Percentiles rank a stretch among this genome's conserved stretches.
These are phyloP conservation scores for Marronus borbonicus DNA, from an alignment of 2,888 invertebrate species.

Conservation along the genomic window DNA sequence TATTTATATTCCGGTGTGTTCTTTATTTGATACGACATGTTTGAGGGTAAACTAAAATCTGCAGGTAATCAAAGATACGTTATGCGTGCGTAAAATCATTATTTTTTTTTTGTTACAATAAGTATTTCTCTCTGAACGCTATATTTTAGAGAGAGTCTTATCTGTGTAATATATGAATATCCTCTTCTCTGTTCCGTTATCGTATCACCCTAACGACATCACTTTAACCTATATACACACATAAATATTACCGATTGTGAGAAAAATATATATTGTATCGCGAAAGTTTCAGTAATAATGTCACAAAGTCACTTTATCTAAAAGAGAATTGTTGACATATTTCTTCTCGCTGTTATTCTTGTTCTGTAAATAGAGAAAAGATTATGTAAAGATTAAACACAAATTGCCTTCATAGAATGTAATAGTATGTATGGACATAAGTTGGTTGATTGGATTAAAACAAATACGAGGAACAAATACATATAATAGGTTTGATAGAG, in stretches of 20 bases:
- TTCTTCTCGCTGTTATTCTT: conserved; percentile 23
- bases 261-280: conserved; percentile 29
- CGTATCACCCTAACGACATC: conserved; percentile 18
- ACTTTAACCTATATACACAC: conserved; percentile 24
- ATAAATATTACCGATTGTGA: conserved; percentile 16
- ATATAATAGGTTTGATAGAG: not conserved
- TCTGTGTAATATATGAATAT: conserved; percentile 16
- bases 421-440: not conserved
- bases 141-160: not conserved
- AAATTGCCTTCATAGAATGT: not conserved
- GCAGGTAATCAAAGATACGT: not conserved
- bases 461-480: not conserved
- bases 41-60: too few species aligned
- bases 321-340: conserved; percentile 29
- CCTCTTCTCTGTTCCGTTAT: conserved; percentile 2
- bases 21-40: too few species aligned
- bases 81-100: not conserved
- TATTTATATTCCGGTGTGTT: too few species aligned
- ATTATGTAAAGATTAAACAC: not conserved
- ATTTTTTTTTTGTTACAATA: not conserved
- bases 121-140: conserved; percentile 6
- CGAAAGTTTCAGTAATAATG: conserved; percentile 35
- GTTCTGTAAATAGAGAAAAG: conserved; percentile 22
- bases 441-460: not conserved
- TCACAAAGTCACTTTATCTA: conserved; percentile 28